Base-by-base conservation (phyloP, 2,888 invertebrate species). In the Coelopa pilipes region DNA sequence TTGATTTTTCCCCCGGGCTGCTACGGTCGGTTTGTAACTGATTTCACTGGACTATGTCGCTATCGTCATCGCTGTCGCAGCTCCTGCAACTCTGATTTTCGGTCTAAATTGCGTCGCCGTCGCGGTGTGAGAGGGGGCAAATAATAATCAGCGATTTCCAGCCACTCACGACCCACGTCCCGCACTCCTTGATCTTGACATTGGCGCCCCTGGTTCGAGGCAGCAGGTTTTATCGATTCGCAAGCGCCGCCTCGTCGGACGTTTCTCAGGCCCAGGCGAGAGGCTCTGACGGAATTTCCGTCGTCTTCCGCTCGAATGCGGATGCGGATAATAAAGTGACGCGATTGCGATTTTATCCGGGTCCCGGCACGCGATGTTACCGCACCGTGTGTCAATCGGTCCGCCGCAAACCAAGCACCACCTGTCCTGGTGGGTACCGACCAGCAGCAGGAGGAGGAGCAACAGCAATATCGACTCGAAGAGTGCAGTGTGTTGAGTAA, bases 1-100 rank as follows among this genome's bases (percentile, higher is more conserved):
- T 83, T 81, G 83, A 83, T 83, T 83, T 83, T 84, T 82, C 81
- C 79, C 72, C 19, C 53, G n/a, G 3, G 57, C 70, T 45, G 50
- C 53, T 47, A 12, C 68, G 53, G 34, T 34, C 4, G 34, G 2
- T 34, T 34, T 34, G 34, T 34, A 34, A 34, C 34, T 4, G 34
- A 34, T 34, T 34, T 34, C 34, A 34, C 2, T 34, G 34, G 7
- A 34, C 34, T 2, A 2, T 34, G 7, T 34, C 34, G 34, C 34
- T 34, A 7, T 4, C 34, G 34, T 7, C 7, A 34, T 34, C 34
- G 34, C 34, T 34, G 34, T 4, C 4, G 4, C 34, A 34, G 34
- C 34, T 7, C 4, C 34, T 34, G 34, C 34, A 2, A 7, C 57
- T 11, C 46, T 46, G 45, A 46, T 65, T 24, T 34, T 62, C 24